These are phyloP conservation scores for Drosophila azteca DNA, from an alignment of 1,140 invertebrate species.

Conservation along the genomic window DNA sequence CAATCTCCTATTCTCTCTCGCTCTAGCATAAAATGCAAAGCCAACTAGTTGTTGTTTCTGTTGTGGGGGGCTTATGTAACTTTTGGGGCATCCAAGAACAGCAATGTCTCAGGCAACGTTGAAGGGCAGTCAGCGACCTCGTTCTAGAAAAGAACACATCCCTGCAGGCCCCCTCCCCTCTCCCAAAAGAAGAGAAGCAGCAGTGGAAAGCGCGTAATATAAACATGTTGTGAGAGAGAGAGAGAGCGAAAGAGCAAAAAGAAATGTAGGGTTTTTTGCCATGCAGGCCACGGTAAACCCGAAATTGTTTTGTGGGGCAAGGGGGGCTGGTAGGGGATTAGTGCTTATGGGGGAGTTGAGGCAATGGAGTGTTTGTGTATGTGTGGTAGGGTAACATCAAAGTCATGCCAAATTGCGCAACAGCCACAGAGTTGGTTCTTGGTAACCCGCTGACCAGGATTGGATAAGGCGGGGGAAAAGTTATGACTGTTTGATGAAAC, in stretches of 20 bases:
- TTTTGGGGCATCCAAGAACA: conserved; percentile 40
- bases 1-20: conserved; percentile 30
- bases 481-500: conserved; percentile 14
- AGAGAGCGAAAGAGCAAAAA: conserved; percentile 33
- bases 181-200: conserved; percentile 25
- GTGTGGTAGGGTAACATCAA: conserved; percentile 56
- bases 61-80: conserved; percentile 72
- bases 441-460: conserved; percentile 19
- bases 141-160: conserved; percentile 74
- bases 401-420: conserved; percentile 76
- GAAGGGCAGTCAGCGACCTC: conserved; percentile 82
- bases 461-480: neutral
- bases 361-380: neutral
- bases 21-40: conserved; percentile 62
- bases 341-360: conserved; percentile 25
- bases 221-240: conserved; percentile 61
- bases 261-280: conserved; percentile 56
- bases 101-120: conserved; percentile 45
- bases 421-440: conserved; percentile 50
- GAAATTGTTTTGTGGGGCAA: conserved; percentile 11
- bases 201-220: conserved; percentile 56
- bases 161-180: conserved; percentile 16
- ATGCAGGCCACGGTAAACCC: conserved; percentile 43
- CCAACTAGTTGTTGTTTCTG: conserved; percentile 55
- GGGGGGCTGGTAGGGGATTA: too few species aligned